These are phyloP conservation scores for Fragum sueziense DNA, from an alignment of 2,888 invertebrate species.

Conservation along the genomic window DNA sequence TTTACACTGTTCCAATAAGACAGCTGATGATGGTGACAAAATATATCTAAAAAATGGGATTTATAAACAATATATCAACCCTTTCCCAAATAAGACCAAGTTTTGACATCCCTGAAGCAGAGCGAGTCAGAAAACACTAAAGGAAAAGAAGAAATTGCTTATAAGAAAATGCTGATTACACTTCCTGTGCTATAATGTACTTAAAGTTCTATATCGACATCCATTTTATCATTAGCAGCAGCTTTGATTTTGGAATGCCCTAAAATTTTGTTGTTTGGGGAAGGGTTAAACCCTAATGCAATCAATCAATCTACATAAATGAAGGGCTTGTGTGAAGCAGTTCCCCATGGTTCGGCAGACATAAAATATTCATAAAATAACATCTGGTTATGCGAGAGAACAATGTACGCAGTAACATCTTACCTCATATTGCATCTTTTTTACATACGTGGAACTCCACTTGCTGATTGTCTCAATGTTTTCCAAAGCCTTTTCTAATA, in stretches of 20 bases:
- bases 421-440: background rate
- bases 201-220: background rate
- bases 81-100: no score
- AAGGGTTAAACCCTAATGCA: background rate
- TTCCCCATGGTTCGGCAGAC: conserved; percentile 3
- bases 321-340: background rate
- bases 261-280: background rate
- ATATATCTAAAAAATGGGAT: no score
- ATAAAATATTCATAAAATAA: conserved; percentile 22
- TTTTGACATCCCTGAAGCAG: no score
- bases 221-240: background rate
- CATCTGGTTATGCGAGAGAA: conserved; percentile 1
- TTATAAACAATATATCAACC: no score
- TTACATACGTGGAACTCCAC: background rate
- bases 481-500: no score
- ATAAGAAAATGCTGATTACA: no score
- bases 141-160: no score
- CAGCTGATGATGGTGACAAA: no score
- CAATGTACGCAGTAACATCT: background rate
- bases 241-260: background rate
- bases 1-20: no score
- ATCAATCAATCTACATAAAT: background rate
- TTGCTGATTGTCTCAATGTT: background rate
- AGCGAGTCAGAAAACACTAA: no score
- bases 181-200: background rate